Evolutionary conservation across 2,113 vertebrate genomes (phyloP).

Genomic region (Candoia aspera): DNA sequence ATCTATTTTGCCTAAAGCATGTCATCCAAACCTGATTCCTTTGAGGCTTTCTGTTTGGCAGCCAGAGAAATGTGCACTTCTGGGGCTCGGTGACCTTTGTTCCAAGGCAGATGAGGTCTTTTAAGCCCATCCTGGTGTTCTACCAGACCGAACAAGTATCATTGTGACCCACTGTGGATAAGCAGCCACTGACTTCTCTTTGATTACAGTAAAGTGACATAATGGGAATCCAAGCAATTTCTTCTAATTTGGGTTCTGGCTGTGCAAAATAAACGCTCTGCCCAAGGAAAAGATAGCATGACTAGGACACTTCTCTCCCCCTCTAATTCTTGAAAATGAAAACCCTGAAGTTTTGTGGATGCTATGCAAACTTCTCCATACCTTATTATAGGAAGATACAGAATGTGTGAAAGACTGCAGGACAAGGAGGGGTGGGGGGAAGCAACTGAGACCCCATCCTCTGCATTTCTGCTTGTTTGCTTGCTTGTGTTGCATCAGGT

Average conservation of each 20-base stretch:
- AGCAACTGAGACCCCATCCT: not conserved
- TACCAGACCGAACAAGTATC: not conserved
- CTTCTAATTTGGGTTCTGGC: not conserved
- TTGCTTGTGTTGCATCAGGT: no score
- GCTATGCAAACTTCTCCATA: not conserved
- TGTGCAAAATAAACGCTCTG: not conserved
- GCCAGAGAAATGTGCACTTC: not conserved
- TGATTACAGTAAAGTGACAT: slow-evolving; percentile 6
- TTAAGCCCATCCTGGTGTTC: not conserved
- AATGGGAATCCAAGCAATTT: not conserved
- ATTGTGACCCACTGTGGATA: not conserved
- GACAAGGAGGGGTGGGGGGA: not conserved
- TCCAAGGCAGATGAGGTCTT: not conserved
- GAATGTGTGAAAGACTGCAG: not conserved
- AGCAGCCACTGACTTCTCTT: not conserved
- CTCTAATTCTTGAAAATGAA: not conserved
- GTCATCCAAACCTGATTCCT: not conserved
- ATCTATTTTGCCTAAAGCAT: not conserved
- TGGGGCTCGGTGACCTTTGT: not conserved
- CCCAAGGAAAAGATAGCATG: not conserved
- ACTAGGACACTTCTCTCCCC: not conserved
- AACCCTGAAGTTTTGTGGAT: not conserved
- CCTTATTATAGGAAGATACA: not conserved
- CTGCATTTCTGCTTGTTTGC: no score
- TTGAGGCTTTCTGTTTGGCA: not conserved